phyloP scores from a whole-genome alignment of 2,797 vertebrate genomes.

The Loris lydekkerianus region DNA sequence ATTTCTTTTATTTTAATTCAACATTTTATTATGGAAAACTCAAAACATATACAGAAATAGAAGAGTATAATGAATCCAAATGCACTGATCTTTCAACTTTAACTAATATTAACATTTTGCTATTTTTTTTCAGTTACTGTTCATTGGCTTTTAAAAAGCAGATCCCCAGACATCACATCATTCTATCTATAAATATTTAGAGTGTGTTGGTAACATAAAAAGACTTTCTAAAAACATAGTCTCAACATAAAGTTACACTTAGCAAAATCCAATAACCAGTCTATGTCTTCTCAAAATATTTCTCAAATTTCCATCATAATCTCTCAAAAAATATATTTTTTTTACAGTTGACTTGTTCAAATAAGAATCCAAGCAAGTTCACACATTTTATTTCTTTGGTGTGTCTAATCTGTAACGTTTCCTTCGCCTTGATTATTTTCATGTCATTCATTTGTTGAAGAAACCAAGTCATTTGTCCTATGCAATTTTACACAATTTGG shows the following conservation, averaged over 20 bases:
- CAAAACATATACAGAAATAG: conserved; percentile 50
- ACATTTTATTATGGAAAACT: conserved; percentile 53
- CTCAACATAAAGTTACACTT: conserved; percentile 31
- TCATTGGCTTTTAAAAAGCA: conserved; percentile 54
- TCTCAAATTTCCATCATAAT: conserved; percentile 30
- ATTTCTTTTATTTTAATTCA: conserved; percentile 70
- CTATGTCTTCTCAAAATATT: conserved; percentile 55
- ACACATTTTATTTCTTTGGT: background rate
- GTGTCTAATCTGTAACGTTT: background rate
- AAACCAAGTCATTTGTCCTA: background rate
- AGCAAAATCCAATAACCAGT: conserved; percentile 49
- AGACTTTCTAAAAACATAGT: conserved; percentile 37
- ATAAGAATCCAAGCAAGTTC: background rate
- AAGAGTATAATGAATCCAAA: conserved; percentile 48
- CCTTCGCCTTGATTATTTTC: background rate
- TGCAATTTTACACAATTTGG: conserved; percentile 17
- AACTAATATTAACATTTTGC: conserved; percentile 62
- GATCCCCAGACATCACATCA: conserved; percentile 17
- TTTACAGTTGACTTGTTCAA: background rate
- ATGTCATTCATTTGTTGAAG: background rate
- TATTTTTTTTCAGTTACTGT: background rate
- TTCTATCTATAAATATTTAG: conserved; percentile 28
- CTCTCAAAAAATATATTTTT: background rate
- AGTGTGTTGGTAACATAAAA: background rate
- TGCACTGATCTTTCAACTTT: conserved; percentile 52